A percentile compares a stretch with the other conserved stretches of the same genome.
Conservation (phyloP, 2,797 vertebrate species). For the Pseudochaenichthys georgianus region DNA sequence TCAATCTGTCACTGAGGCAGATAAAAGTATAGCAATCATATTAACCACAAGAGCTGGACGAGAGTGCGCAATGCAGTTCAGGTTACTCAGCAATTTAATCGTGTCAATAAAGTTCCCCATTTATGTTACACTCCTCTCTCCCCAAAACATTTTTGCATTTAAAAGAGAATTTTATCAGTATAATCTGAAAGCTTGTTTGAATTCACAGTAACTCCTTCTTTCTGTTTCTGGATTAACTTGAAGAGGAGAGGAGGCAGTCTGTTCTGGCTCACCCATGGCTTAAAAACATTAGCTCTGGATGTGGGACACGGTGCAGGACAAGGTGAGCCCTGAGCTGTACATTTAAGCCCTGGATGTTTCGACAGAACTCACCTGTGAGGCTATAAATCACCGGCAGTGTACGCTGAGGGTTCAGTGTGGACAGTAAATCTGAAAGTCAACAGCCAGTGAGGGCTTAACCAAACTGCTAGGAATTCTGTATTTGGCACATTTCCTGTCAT, state of each 20-base stretch:
- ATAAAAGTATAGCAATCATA: conserved; percentile 57
- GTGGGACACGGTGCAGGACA: conserved; percentile 58
- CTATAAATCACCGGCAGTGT: conserved; percentile 81
- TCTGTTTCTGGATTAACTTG: conserved; percentile 39
- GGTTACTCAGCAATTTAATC: conserved; percentile 64
- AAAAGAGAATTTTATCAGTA: conserved; percentile 52
- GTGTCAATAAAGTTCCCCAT: conserved; percentile 47
- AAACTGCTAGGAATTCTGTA: conserved; percentile 73
- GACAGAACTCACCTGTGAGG: conserved; percentile 79
- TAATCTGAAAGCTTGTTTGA: conserved; percentile 52
- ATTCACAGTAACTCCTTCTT: conserved; percentile 38
- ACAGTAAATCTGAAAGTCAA: conserved; percentile 87
- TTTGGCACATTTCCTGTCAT: conserved; percentile 76
- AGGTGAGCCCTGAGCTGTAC: conserved; percentile 68
- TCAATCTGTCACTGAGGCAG: conserved; percentile 50
- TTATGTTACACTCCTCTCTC: conserved; percentile 41
- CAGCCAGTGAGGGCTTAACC: conserved; percentile 74
- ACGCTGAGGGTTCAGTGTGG: conserved; percentile 61
- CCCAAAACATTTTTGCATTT: conserved; percentile 39
- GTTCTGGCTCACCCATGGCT: conserved; percentile 32
- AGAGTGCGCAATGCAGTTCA: conserved; percentile 45
- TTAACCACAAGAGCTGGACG: conserved; percentile 51
- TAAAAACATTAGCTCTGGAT: conserved; percentile 58
- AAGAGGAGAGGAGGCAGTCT: conserved; percentile 47
- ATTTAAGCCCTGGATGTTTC: conserved; percentile 72